Base-by-base conservation (phyloP, 2,113 vertebrate genomes). In the Crocuta crocuta region DNA sequence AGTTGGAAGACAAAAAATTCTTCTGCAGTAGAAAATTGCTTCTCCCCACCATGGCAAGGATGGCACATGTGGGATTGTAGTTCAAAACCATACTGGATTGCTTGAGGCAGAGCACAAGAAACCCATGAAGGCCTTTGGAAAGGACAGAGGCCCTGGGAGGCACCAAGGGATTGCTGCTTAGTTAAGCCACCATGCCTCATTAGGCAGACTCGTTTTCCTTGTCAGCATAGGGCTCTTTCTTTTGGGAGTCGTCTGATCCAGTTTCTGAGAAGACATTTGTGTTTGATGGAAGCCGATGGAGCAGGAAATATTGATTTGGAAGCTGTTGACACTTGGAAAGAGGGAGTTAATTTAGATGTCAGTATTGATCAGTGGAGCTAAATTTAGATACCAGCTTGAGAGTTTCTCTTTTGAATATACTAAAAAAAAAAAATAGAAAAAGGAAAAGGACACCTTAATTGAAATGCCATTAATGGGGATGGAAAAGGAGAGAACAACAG, bases 341-440 rank as follows among this genome's bases (percentile, higher is more conserved):
- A 93, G n/a, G 65, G 45, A 98, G 91, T 97, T 97, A 95, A 98
- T 98, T 96, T 97, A 94, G 94, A 96, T 97, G 98, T 97, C 96
- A 91, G 82, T 97, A 98, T 98, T 97, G 98, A 98, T 98, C 96
- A 90, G 45, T 68, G 35, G 74, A 73, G 70, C 92, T 97, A 96
- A 93, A 85, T 94, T 94, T 97, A 97, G 87, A 78, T 55, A 43
- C 50, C n/a, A 83, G 83, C 81, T 92, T 86, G n/a, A 90, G 71
- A 84, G 58, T 95, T 90, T 95, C 68, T 93, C 63, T 91, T 95
- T 96, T 84, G 76, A 96, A 94, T 81, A 84, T 89, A 78, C 21
- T 55, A 90, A 33, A 43, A 58, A 78, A 79, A 12, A 24, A n/a
- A 28, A 21, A 23, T 68, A 7, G 63, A 33, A 63, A 50, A n/a